phyloP scores from a whole-genome alignment of 2,113 vertebrate species.

The Chitala chitala region DNA sequence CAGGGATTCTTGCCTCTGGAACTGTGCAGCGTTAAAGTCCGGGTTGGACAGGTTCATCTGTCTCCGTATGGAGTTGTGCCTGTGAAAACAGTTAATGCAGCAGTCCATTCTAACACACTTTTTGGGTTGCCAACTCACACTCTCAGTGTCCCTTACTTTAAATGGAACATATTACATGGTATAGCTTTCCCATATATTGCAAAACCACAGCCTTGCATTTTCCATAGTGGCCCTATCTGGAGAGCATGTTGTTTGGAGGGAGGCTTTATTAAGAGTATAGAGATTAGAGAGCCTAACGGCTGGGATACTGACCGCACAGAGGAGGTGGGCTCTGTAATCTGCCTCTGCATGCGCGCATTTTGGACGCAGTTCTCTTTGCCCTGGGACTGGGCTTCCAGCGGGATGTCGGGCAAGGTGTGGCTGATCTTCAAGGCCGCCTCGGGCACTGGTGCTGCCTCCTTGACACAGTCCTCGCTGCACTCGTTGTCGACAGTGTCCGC shows the following conservation, averaged over 20 bases:
- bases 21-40: constrained; percentile 93
- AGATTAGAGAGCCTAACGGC: not conserved
- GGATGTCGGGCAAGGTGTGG: constrained; percentile 92
- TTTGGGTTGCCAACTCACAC: too few relatives aligned
- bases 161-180: too few relatives aligned
- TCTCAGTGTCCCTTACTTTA: too few relatives aligned
- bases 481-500: constrained; percentile 75
- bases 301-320: constrained; percentile 70
- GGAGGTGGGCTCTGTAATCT: constrained; percentile 81
- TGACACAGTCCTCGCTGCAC: constrained; percentile 77
- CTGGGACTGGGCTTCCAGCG: constrained; percentile 73
- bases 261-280: too few relatives aligned
- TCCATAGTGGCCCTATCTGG: not conserved
- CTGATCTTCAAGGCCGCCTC: constrained; percentile 97
- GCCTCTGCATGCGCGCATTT: constrained; percentile 78
- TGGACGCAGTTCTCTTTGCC: constrained; percentile 76
- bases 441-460: constrained; percentile 65
- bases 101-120: too few relatives aligned
- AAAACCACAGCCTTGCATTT: not conserved
- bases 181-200: too few relatives aligned
- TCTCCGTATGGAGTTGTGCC: constrained; percentile 86
- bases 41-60: constrained; percentile 96
- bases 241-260: too few relatives aligned
- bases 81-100: constrained; percentile 46
- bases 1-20: constrained; percentile 92